A percentile compares a stretch with the other conserved stretches of the same genome.
phyloP scores from a whole-genome alignment of 2,888 invertebrate species.

The Nephrotoma appendiculata region DNA sequence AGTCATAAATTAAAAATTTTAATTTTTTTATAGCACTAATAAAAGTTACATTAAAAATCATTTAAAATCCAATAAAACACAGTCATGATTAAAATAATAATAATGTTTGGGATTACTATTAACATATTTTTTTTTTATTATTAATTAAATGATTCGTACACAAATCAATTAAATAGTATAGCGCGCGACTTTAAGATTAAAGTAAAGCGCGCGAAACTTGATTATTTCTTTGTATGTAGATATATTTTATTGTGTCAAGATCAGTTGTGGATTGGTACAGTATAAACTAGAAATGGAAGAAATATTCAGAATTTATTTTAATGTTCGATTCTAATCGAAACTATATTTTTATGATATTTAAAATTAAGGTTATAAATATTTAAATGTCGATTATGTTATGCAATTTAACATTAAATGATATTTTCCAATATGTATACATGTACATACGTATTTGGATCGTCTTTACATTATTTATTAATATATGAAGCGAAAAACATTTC shows the following conservation, averaged over 20 bases:
- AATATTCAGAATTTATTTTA: neutral
- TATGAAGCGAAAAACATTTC: neutral
- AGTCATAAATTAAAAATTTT: neutral
- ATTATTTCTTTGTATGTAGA: neutral
- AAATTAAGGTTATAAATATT: neutral
- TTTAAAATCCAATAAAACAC: neutral
- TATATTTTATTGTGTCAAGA: neutral
- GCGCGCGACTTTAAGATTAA: neutral
- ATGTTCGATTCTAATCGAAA: neutral
- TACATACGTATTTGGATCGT: neutral
- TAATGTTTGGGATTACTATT: neutral
- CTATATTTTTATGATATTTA: neutral
- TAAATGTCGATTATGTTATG: neutral
- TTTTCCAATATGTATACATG: neutral
- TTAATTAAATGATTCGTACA: neutral
- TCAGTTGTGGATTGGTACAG: neutral
- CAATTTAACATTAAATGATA: neutral
- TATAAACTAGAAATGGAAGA: neutral
- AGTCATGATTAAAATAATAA: neutral
- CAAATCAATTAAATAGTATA: neutral
- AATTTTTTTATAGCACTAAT: neutral
- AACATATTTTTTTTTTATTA: neutral
- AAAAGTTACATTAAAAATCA: neutral
- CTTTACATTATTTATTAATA: neutral
- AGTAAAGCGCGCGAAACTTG: neutral